These are phyloP conservation scores for Diceros bicornis DNA, from an alignment of 2,797 vertebrate genomes.

Conservation along the genomic window DNA sequence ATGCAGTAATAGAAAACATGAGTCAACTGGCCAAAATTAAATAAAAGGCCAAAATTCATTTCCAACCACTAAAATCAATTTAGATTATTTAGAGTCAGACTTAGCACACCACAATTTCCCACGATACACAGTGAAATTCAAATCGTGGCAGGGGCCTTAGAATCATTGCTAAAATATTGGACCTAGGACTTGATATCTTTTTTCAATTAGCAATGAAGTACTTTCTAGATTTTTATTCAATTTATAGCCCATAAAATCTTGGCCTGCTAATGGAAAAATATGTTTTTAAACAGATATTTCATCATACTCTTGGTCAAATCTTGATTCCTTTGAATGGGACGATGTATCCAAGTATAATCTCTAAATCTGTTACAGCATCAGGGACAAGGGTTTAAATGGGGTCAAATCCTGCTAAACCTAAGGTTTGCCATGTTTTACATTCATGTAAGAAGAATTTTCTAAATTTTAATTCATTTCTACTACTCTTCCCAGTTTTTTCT, in stretches of 20 bases:
- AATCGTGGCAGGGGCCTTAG: not conserved
- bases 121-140: not conserved
- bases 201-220: not conserved
- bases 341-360: not conserved
- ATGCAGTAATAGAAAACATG: slow-evolving; percentile 24
- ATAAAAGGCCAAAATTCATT: slow-evolving; percentile 38
- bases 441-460: not conserved
- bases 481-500: not conserved
- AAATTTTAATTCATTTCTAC: not conserved
- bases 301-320: not conserved
- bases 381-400: not conserved
- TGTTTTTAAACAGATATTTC: not conserved
- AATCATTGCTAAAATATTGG: not conserved
- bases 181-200: not conserved
- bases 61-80: not conserved
- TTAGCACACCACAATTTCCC: not conserved
- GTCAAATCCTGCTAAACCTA: not conserved
- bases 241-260: not conserved
- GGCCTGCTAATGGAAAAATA: not conserved
- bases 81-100: not conserved
- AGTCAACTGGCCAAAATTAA: not conserved
- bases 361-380: not conserved
- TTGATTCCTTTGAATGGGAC: not conserved
- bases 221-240: slow-evolving; percentile 24
- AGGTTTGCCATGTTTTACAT: slow-evolving; percentile 12